These are phyloP conservation scores for Irena cyanogastra DNA, from an alignment of 2,113 vertebrate genomes.

Conservation along the genomic window DNA sequence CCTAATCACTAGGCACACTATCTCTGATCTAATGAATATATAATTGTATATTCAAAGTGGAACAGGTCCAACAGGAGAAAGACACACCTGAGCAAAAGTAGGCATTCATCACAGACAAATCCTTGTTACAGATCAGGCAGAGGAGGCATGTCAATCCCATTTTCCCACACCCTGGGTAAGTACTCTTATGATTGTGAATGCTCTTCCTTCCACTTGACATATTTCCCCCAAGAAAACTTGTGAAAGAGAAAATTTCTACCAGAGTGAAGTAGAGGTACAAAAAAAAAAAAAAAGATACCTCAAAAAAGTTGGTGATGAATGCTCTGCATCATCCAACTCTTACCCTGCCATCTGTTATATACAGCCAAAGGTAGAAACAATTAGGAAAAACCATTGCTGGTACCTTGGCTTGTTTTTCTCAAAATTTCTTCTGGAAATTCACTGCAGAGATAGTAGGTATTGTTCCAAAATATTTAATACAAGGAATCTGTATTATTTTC, in stretches of 20 bases:
- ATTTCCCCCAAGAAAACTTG: not conserved
- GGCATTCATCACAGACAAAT: not conserved
- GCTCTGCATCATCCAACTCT: not conserved
- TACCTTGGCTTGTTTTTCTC: not conserved
- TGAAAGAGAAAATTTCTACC: not conserved
- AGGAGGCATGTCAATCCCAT: not conserved
- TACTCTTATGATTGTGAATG: not conserved
- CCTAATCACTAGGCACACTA: conserved; percentile 21
- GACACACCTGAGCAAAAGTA: conserved; percentile 14
- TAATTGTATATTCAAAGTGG: conserved; percentile 31
- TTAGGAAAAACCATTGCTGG: not conserved
- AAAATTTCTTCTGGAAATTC: not conserved
- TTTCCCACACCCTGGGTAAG: conserved; percentile 37
- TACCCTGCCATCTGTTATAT: not conserved
- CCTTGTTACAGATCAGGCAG: not conserved
- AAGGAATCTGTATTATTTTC: not conserved
- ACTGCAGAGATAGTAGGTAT: not conserved
- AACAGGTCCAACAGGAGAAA: conserved; percentile 50
- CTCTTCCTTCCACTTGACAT: not conserved
- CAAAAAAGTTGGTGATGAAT: not conserved
- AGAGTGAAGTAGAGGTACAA: not conserved
- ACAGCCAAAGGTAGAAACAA: not conserved
- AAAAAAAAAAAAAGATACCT: not conserved
- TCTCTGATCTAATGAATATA: conserved; percentile 54
- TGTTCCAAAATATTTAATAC: not conserved